Evolutionary conservation across 2,888 invertebrate species (phyloP), one percentile per base, ranked within the genome.

Genomic region (Theristus sp.): DNA sequence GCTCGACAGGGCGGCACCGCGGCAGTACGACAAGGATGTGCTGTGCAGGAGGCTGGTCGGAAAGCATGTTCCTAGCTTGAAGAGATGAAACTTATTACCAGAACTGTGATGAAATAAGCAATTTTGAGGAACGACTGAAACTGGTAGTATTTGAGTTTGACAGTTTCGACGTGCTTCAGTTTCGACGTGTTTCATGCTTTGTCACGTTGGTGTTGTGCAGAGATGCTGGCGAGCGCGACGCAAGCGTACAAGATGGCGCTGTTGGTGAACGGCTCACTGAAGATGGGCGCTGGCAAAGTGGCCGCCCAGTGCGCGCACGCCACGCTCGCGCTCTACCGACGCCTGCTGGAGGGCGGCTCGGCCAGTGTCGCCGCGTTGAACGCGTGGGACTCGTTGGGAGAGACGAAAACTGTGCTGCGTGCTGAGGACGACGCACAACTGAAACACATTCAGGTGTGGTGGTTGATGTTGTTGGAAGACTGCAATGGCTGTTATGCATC

Each of bases 221-320:
- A 57, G 20, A 57, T 57, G 57, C 10, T 57, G 57, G 2, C 56
- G 30, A 31, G 30, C 29, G 22, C 24, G 38, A 20, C 31, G 54
- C 2, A 49, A n/a, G 24, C 25, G 30, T 80, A 76, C 71, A 82
- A 82, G 74, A 82, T 82, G 82, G 80, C 80, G 31, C 80, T 82
- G 72, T 78, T 82, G 31, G 80, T 82, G 3, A 82, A 82, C 70
- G 69, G 72, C 20, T 76, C 77, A 31, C 71, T 82, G 57, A 75
- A 77, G 63, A 82, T 82, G 82, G 80, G 81, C 1, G 71, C 77
- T 30, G 82, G 82, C 1, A 82, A 82, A 71, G 72, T 79, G 54
- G 78, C 79, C 24, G 76, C 80, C 46, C 80, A 80, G 72, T 64
- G 65, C 46, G 81, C 78, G 0, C 81, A 82, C 72, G 81, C 80